Percentiles rank a stretch among this genome's conserved stretches.
These are phyloP conservation scores for Neosalanx taihuensis DNA, from an alignment of 2,797 vertebrate genomes.

Conservation along the genomic window DNA sequence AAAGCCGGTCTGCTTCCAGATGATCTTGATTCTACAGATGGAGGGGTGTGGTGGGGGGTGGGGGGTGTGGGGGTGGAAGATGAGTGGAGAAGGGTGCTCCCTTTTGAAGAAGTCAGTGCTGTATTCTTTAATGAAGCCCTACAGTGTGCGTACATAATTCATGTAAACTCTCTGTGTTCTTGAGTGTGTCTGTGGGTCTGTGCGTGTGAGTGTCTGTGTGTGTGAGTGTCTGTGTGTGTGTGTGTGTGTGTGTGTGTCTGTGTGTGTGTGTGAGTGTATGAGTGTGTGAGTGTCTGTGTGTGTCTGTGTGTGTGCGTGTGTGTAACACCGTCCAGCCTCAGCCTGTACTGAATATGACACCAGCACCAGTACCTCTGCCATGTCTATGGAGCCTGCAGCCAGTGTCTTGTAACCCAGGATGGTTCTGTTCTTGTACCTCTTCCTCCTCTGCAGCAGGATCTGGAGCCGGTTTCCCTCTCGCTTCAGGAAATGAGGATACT, in stretches of 20 bases:
- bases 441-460: conserved; percentile 92
- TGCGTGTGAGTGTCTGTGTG: not conserved
- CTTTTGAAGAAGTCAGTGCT: not conserved
- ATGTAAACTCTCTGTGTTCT: not conserved
- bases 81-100: no score
- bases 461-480: conserved; percentile 95
- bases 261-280: no score
- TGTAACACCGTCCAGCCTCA: no score
- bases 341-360: not conserved
- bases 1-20: no score
- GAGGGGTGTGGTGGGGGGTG: no score
- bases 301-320: no score
- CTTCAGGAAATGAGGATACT: conserved; percentile 98
- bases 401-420: conserved; percentile 97
- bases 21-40: no score
- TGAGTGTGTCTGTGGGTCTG: not conserved
- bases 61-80: no score
- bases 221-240: not conserved
- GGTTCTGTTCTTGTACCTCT: conserved; percentile 93
- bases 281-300: no score
- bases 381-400: conserved; percentile 87
- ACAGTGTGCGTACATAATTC: not conserved
- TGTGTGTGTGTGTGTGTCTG: not conserved
- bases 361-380: conserved; percentile 85
- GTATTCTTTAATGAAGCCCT: not conserved